Base-by-base conservation (phyloP, 2,797 vertebrate species). In the Myiotriccus ornatus region DNA sequence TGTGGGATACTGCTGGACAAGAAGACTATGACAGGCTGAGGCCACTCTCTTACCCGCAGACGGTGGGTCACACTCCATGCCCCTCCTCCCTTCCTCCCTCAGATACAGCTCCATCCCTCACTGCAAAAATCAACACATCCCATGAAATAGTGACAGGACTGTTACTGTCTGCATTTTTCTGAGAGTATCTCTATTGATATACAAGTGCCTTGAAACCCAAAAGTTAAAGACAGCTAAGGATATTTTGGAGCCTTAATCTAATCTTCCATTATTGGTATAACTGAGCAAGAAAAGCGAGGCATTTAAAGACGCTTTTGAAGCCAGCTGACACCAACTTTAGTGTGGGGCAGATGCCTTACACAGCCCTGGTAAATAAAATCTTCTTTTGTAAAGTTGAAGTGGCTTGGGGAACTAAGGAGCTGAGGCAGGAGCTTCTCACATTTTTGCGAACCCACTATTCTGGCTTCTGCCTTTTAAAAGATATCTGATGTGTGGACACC, bases 1-100 rank as follows among this genome's bases (percentile, higher is more conserved):
- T 99, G 14, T 99, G 99, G 99, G 99, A 99, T 97, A 99, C 99
- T 12, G 99, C 99, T 2, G 99, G 99, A 87, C 99, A 99, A 96
- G 99, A 99, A 65, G 99, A 99, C 94, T 99, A 99, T 3, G 99
- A 99, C 97, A 98, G 99, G 73, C 98, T 99, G 69, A 98, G 99
- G 80, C 99, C 99, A 0, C 98, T 99, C 49, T 99, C 99, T 90
- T 99, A 99, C 93, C 99, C 99, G 2, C 99, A 99, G 96, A 99
- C 99, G 97, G 99, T 99, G 96, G 30, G 97, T 94, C 20, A 37
- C 35, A 4, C 12, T 69, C 28, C 32, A 20, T 56, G 34, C 12
- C 43, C 37, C 59, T 88, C 37, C n/a, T 85, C 59, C 55, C 37
- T 47, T 41, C 32, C 28, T 85, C 46, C 56, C 39, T 76, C 71